These are phyloP conservation scores for Drosophila tropicalis DNA, from an alignment of 1,140 invertebrate species.

Conservation along the genomic window DNA sequence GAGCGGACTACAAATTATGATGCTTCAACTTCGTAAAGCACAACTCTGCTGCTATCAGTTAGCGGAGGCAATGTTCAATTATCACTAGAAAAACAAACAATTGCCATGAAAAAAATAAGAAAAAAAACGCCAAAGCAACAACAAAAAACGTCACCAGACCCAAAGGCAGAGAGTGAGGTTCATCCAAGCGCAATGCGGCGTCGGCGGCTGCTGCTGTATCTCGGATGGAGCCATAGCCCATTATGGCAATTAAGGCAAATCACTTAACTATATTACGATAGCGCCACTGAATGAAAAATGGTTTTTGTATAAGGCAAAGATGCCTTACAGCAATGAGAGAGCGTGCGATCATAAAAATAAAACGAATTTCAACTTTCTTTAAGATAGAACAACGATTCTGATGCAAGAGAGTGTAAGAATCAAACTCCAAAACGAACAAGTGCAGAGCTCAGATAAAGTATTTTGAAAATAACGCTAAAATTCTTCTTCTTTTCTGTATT, in stretches of 20 bases:
- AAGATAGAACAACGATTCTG: neutral
- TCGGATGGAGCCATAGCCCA: neutral
- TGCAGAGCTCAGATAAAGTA: too few species aligned
- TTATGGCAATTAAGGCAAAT: constrained; percentile 35
- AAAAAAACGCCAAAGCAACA: constrained; percentile 9
- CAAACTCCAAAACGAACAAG: too few species aligned
- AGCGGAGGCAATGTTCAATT: constrained; percentile 25
- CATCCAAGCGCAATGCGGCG: neutral
- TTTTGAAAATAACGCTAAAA: too few species aligned
- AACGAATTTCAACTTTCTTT: constrained; percentile 13
- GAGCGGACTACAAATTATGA: neutral
- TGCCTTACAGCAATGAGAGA: constrained; percentile 16
- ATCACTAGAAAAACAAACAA: constrained; percentile 55
- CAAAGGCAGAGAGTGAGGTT: neutral
- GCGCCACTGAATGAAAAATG: constrained; percentile 38
- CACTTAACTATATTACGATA: constrained; percentile 45
- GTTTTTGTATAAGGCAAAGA: neutral
- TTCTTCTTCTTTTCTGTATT: too few species aligned
- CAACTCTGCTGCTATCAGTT: constrained; percentile 22
- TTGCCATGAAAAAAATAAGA: constrained; percentile 37
- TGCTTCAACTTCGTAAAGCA: neutral
- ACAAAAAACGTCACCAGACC: constrained; percentile 17
- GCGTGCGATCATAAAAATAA: constrained; percentile 3
- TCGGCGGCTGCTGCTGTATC: constrained; percentile 12
- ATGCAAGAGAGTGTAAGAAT: too few species aligned